These are phyloP conservation scores for Oreochromis aureus DNA, from an alignment of 2,113 vertebrate genomes.

Conservation along the genomic window DNA sequence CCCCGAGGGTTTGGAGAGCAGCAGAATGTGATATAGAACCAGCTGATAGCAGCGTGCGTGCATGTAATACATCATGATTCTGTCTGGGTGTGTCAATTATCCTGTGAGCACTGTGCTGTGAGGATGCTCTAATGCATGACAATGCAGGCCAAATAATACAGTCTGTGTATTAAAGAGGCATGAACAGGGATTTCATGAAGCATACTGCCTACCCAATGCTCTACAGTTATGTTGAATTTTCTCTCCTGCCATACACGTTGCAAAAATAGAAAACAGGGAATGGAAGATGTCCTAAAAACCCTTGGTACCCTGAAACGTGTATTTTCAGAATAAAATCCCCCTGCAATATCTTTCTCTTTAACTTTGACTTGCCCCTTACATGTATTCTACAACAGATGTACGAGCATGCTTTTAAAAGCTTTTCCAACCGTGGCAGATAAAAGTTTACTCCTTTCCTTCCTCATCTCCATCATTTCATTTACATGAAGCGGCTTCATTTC, in stretches of 20 bases:
- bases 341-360: not conserved
- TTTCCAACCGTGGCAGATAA: not conserved
- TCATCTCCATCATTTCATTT: constrained; percentile 1
- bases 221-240: not conserved
- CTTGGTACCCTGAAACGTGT: not conserved
- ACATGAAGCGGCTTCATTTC: not conserved
- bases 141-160: not conserved
- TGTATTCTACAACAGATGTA: not conserved
- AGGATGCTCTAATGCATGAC: constrained; percentile 10
- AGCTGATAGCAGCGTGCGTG: not conserved
- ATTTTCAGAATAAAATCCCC: not conserved
- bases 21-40: constrained; percentile 1
- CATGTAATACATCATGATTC: not conserved
- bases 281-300: not conserved
- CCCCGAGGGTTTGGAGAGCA: not conserved
- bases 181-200: not conserved
- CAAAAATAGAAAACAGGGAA: not conserved
- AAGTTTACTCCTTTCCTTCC: not conserved
- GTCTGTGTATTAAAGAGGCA: not conserved
- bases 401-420: not conserved
- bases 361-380: not conserved
- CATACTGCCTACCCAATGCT: not conserved
- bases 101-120: not conserved
- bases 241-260: not conserved
- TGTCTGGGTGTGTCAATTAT: not conserved